These are phyloP conservation scores for Brienomyrus brachyistius DNA, from an alignment of 2,113 vertebrate species.

Conservation along the genomic window DNA sequence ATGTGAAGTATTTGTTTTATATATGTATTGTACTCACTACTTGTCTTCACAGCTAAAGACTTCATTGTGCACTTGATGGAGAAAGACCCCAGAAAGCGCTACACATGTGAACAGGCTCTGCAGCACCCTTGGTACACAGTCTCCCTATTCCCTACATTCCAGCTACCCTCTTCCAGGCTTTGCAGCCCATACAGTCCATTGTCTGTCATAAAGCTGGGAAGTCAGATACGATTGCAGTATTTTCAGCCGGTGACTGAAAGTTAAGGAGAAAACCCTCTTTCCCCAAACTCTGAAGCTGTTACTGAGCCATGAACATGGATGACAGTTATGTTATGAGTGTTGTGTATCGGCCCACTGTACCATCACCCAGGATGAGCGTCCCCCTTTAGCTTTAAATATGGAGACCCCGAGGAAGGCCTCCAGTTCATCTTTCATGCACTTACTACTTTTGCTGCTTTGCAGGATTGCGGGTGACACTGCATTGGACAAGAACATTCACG, in stretches of 20 bases:
- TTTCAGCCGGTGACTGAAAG: not conserved
- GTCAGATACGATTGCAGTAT: not conserved
- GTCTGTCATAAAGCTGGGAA: not conserved
- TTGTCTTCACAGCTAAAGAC: constrained; percentile 77
- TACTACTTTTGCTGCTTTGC: not conserved
- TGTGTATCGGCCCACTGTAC: not conserved
- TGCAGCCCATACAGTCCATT: not conserved
- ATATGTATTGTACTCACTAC: not conserved
- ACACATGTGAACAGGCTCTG: constrained; percentile 90
- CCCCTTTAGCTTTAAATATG: not conserved
- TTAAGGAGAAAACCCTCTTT: not conserved
- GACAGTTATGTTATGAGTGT: not conserved
- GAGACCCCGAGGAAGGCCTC: not conserved
- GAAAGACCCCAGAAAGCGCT: constrained; percentile 76
- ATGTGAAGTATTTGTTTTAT: not conserved
- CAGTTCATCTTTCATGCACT: not conserved
- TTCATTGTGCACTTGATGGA: constrained; percentile 94
- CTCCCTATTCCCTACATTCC: not conserved
- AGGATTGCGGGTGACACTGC: constrained; percentile 96
- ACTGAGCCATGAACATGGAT: not conserved
- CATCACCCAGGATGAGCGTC: not conserved
- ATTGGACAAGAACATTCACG: constrained; percentile 94
- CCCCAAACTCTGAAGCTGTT: not conserved
- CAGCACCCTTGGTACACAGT: constrained; percentile 86
- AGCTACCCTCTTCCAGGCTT: not conserved